Evolutionary conservation across 2,888 invertebrate species (phyloP).

Genomic region (Acrobasis consociella): DNA sequence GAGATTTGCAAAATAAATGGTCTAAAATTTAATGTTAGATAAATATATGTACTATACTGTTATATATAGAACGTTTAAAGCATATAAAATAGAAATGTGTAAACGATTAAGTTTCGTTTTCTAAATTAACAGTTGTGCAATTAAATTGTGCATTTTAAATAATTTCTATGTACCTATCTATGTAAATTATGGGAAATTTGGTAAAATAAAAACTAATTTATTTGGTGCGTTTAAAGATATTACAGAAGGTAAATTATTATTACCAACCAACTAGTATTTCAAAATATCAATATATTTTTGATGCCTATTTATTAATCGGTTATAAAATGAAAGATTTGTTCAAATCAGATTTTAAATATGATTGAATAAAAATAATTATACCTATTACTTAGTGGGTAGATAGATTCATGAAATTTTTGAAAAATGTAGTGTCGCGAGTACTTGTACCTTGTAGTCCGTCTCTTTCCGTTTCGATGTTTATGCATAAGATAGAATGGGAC

Average conservation of each 20-base stretch:
- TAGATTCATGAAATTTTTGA: constrained; percentile 10
- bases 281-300: constrained; percentile 16
- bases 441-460: constrained; percentile 4
- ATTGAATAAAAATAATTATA: constrained; percentile 11
- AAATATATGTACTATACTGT: too few relatives aligned
- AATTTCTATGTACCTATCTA: too few relatives aligned
- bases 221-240: too few relatives aligned
- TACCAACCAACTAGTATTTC: not conserved
- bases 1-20: too few relatives aligned
- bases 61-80: too few relatives aligned
- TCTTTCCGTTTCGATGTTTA: not conserved
- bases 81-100: too few relatives aligned
- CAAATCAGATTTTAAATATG: constrained; percentile 8
- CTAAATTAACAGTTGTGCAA: too few relatives aligned
- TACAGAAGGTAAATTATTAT: too few relatives aligned
- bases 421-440: constrained; percentile 8
- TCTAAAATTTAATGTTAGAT: too few relatives aligned
- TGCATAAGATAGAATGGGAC: not conserved
- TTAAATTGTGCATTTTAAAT: too few relatives aligned
- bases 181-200: too few relatives aligned
- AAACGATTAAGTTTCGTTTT: too few relatives aligned
- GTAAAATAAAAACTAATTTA: not conserved
- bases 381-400: constrained; percentile 1
- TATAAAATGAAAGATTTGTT: constrained; percentile 9
- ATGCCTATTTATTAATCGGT: constrained; percentile 12